phyloP scores from a whole-genome alignment of 1,140 invertebrate genomes.

The Drosophila hydei region DNA sequence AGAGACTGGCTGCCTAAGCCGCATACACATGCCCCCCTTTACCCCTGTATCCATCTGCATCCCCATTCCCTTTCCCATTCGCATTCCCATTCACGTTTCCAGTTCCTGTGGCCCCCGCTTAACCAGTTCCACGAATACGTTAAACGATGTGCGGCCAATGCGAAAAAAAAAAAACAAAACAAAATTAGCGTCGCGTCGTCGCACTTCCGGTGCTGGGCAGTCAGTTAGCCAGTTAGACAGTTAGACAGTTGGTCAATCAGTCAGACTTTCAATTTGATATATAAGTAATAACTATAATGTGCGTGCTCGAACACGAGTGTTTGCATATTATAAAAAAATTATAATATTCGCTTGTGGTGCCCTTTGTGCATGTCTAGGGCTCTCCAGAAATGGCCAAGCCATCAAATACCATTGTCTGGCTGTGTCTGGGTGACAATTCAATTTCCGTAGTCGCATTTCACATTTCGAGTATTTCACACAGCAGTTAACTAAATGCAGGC shows the following conservation, averaged over 20 bases:
- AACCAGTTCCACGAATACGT: constrained; percentile 60
- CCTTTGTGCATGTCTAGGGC: constrained; percentile 28
- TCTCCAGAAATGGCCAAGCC: constrained; percentile 32
- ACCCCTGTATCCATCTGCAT: neutral
- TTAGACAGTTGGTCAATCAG: constrained; percentile 55
- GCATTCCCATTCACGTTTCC: constrained; percentile 3
- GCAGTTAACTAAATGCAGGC: neutral
- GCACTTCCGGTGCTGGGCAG: constrained; percentile 61
- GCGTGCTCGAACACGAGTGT: constrained; percentile 51
- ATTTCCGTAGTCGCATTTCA: constrained; percentile 40
- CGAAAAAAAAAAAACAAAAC: constrained; percentile 34
- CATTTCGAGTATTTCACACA: constrained; percentile 25
- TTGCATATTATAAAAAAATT: constrained; percentile 65
- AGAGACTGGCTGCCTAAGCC: constrained; percentile 31
- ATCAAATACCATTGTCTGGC: constrained; percentile 10
- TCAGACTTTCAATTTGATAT: constrained; percentile 40
- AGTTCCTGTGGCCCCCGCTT: constrained; percentile 28
- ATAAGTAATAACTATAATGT: constrained; percentile 69
- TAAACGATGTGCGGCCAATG: constrained; percentile 67
- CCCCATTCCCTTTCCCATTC: constrained; percentile 8
- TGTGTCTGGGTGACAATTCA: constrained; percentile 33
- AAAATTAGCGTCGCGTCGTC: constrained; percentile 41
- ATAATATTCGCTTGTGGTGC: constrained; percentile 19
- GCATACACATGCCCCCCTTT: neutral
- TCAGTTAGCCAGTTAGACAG: constrained; percentile 49